Evolutionary conservation across 2,888 invertebrate species (phyloP).

Genomic region (Agonopterix subpropinquella): DNA sequence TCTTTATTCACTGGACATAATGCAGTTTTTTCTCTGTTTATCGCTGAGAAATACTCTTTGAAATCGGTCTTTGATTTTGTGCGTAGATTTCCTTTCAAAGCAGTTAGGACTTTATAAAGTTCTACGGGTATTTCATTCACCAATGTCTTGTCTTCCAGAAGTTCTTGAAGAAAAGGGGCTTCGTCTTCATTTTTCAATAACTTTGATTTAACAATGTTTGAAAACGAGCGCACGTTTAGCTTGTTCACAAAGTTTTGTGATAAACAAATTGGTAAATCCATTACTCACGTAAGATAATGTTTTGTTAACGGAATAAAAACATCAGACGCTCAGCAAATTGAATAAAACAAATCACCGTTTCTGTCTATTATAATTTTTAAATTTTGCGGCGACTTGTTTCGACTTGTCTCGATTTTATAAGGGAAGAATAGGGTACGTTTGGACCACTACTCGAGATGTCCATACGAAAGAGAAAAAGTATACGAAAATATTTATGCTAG

Average conservation of each 20-base stretch:
- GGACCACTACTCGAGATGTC: too few relatives aligned
- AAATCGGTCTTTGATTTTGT: constrained; percentile 42
- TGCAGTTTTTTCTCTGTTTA: constrained; percentile 9
- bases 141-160: constrained; percentile 30
- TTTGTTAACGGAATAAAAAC: neutral
- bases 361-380: neutral
- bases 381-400: constrained; percentile 43
- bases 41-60: constrained; percentile 31
- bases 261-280: constrained; percentile 43
- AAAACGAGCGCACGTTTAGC: constrained; percentile 54
- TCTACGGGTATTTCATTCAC: constrained; percentile 28
- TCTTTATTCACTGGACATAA: constrained; percentile 39
- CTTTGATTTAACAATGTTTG: constrained; percentile 39
- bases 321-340: neutral
- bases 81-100: constrained; percentile 36
- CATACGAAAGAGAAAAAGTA: too few relatives aligned
- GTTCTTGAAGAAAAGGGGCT: constrained; percentile 20
- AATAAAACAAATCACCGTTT: neutral
- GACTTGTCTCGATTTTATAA: constrained; percentile 25
- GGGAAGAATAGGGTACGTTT: too few relatives aligned
- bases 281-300: constrained; percentile 8
- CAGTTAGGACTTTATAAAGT: constrained; percentile 26
- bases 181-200: constrained; percentile 30
- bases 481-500: too few relatives aligned
- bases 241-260: constrained; percentile 57